phyloP scores from a whole-genome alignment of 2,113 vertebrate species.

The Scomber japonicus region DNA sequence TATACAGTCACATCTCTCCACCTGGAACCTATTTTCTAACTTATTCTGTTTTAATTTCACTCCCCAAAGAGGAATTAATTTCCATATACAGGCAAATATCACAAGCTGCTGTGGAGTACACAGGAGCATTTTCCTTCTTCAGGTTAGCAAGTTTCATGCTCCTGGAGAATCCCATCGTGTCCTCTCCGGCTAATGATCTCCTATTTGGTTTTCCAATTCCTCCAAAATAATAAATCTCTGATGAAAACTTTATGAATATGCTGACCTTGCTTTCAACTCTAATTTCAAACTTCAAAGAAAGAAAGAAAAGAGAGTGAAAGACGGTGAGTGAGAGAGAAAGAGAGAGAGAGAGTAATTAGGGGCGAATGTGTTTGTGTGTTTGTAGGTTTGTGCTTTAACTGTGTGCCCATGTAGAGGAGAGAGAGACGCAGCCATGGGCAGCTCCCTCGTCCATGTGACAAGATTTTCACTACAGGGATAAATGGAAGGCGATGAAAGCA shows the following conservation, averaged over 20 bases:
- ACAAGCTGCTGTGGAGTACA: neutral
- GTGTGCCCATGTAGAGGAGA: neutral
- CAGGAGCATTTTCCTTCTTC: neutral
- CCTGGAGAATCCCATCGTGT: neutral
- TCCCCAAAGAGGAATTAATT: slow-evolving; percentile 10
- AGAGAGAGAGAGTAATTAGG: slow-evolving; percentile 38
- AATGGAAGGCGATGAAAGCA: slow-evolving; percentile 1
- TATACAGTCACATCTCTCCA: neutral
- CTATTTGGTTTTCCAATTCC: slow-evolving; percentile 2
- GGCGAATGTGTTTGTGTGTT: slow-evolving; percentile 39
- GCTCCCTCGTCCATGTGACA: slow-evolving; percentile 27
- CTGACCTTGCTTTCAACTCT: slow-evolving; percentile 65
- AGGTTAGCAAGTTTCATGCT: slow-evolving; percentile 17
- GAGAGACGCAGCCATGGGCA: slow-evolving; percentile 5
- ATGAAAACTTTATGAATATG: slow-evolving; percentile 58
- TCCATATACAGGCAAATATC: neutral
- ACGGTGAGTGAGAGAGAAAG: slow-evolving; percentile 19
- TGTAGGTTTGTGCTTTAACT: slow-evolving; percentile 26
- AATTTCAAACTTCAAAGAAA: slow-evolving; percentile 68
- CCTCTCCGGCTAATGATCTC: slow-evolving; percentile 30
- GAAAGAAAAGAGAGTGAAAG: neutral
- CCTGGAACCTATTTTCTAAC: neutral
- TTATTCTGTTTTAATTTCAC: slow-evolving; percentile 13
- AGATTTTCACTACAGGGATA: neutral
- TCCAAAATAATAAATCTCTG: slow-evolving; percentile 55